A percentile compares a stretch with the other conserved stretches of the same genome.
Conservation (phyloP, 2,113 vertebrate species). For the Lampris megalopsis region DNA sequence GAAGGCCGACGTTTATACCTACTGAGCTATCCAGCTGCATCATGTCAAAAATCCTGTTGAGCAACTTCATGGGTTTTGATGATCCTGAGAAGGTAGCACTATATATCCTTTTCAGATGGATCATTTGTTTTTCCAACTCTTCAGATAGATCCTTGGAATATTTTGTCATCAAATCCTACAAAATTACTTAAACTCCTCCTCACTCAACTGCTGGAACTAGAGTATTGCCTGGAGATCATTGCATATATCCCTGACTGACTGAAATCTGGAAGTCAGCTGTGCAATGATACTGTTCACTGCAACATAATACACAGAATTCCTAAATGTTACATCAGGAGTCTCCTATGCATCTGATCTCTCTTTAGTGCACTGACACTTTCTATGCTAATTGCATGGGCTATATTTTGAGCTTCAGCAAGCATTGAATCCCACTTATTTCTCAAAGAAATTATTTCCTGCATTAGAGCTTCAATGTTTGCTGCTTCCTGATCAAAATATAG, state of each 20-base stretch:
- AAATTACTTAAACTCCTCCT: background rate
- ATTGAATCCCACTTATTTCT: no score
- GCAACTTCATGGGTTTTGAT: constrained; percentile 14
- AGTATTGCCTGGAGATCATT: background rate
- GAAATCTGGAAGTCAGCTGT: background rate
- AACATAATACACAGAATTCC: constrained; percentile 8
- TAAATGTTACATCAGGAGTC: constrained; percentile 9
- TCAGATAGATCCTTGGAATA: constrained; percentile 7
- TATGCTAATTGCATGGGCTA: no score
- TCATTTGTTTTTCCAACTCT: background rate
- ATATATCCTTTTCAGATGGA: constrained; percentile 7
- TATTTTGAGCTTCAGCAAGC: no score
- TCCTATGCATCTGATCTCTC: background rate
- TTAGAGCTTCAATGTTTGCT: background rate
- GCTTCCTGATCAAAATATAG: background rate
- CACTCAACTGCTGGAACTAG: constrained; percentile 1
- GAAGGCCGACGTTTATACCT: no score
- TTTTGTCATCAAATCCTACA: constrained; percentile 8
- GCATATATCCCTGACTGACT: no score
- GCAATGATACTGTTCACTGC: background rate
- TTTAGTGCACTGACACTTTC: background rate
- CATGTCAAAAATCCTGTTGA: constrained; percentile 7
- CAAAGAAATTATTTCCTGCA: background rate
- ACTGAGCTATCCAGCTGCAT: background rate
- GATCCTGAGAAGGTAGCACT: constrained; percentile 13